Evolutionary conservation across 1,140 invertebrate genomes (phyloP), one percentile per base, ranked within the genome.

Genomic region (Batillaria attramentaria): DNA sequence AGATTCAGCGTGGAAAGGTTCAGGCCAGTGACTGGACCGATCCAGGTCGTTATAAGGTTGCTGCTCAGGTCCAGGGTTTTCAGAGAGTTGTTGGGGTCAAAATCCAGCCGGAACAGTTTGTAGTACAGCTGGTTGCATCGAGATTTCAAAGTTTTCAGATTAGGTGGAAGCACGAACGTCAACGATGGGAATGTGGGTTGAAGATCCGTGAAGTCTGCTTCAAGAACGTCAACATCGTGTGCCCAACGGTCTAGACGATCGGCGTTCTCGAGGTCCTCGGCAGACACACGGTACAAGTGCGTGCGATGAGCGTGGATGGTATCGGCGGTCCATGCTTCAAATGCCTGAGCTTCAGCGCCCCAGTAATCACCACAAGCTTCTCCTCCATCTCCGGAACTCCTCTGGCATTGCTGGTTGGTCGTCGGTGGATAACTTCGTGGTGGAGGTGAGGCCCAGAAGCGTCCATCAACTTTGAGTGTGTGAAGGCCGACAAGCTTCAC

Each of bases 21-120:
- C 6, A 83, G 24, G 33, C 62, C 62, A 6, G n/a, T 24, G 24
- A 83, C 31, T 8, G 79, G 72, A 20, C 79, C 82, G 13, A 50
- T 37, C 73, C 76, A 77, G 2, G 13, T 3, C 4, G 33, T 35
- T 3, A 81, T 62, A 28, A 62, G 39, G 42, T 83, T 83, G 8
- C n/a, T 41, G n/a, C 65, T 60, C 1, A 74, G 20, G 35, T 50
- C 20, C 0, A 50, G 41, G 20, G 18, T 33, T 8, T 33, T 35
- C 3, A 65, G 13, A 2, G 60, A 24, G 31, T 54, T 75, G 33
- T 79, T 76, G 3, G 31, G 31, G 43, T 31, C 28, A 16, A 79
- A 57, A 13, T 42, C 2, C 18, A 75, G 24, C 0, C 39, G 10
- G 2, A 60, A 39, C 31, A 79, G 16, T 0, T 10, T 57, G 42